phyloP scores from a whole-genome alignment of 1,140 invertebrate genomes.

The Cyphomyrmex costatus region DNA sequence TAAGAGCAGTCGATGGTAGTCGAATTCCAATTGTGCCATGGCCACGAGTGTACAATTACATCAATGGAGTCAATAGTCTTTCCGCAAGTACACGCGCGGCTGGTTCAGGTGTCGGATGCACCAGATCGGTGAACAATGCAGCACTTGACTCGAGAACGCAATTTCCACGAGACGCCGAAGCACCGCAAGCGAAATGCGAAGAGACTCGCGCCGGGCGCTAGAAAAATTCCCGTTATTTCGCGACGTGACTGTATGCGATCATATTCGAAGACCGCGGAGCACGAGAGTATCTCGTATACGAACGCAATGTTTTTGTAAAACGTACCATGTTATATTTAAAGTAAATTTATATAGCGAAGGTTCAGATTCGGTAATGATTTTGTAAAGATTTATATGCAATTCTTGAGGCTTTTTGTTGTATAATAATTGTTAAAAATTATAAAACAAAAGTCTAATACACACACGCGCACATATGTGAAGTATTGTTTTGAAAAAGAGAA shows the following conservation, averaged over 20 bases:
- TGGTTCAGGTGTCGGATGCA: conserved; percentile 62
- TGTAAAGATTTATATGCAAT: not conserved
- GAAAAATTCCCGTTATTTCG: conserved; percentile 53
- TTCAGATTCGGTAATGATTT: not conserved
- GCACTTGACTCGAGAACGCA: conserved; percentile 58
- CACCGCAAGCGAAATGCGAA: conserved; percentile 32
- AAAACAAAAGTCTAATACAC: not conserved
- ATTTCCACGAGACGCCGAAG: conserved; percentile 27
- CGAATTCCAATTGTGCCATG: conserved; percentile 42
- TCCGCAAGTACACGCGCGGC: conserved; percentile 20
- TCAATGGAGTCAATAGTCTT: conserved; percentile 61
- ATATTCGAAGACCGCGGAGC: not conserved
- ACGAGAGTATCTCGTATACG: not conserved
- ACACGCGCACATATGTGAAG: too few species aligned
- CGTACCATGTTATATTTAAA: not conserved
- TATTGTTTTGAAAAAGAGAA: not conserved
- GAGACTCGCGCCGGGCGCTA: not conserved
- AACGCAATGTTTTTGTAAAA: not conserved
- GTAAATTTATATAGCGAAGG: not conserved
- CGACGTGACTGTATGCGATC: not conserved
- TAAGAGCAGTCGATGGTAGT: conserved; percentile 41
- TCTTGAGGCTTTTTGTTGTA: not conserved
- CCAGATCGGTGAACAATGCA: conserved; percentile 52
- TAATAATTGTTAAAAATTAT: not conserved
- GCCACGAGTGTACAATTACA: conserved; percentile 61